A percentile compares a stretch with the other conserved stretches of the same genome.
Conservation (phyloP, 2,113 vertebrate species). For the Carassius gibelio region DNA sequence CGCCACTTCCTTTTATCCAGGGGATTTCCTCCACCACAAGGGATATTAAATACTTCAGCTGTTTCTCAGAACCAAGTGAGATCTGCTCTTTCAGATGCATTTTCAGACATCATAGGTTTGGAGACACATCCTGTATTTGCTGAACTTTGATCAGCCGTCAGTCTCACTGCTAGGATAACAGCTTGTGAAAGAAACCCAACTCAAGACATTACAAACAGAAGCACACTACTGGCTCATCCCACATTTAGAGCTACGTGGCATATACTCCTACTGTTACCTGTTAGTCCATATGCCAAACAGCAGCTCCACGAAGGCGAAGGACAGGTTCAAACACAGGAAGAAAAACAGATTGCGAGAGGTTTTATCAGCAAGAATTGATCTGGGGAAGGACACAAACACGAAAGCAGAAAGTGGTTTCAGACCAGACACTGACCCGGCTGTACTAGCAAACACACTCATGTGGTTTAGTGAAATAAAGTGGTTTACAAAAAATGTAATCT, state of each 20-base stretch:
- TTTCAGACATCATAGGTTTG: background rate
- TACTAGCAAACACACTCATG: background rate
- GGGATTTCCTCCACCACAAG: background rate
- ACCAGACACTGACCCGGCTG: background rate
- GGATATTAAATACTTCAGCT: background rate
- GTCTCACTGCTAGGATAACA: background rate
- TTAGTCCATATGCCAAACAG: slow-evolving; percentile 96
- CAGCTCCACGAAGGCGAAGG: slow-evolving; percentile 95
- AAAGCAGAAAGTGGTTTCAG: background rate
- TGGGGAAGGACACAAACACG: slow-evolving; percentile 57
- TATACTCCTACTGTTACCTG: slow-evolving; percentile 80
- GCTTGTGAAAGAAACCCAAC: background rate
- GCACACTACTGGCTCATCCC: background rate
- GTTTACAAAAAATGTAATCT: background rate
- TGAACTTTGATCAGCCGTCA: background rate
- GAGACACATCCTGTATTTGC: background rate
- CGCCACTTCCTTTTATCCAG: background rate
- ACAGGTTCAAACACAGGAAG: slow-evolving; percentile 93
- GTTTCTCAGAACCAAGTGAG: background rate
- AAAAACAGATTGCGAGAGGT: slow-evolving; percentile 95
- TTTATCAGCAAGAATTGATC: slow-evolving; percentile 92
- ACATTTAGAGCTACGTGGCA: slow-evolving; percentile 75
- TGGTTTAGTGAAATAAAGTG: background rate
- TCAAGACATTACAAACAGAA: background rate
- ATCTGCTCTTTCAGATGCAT: background rate